phyloP scores from a whole-genome alignment of 2,888 invertebrate species.

The Aphidius colemani region DNA sequence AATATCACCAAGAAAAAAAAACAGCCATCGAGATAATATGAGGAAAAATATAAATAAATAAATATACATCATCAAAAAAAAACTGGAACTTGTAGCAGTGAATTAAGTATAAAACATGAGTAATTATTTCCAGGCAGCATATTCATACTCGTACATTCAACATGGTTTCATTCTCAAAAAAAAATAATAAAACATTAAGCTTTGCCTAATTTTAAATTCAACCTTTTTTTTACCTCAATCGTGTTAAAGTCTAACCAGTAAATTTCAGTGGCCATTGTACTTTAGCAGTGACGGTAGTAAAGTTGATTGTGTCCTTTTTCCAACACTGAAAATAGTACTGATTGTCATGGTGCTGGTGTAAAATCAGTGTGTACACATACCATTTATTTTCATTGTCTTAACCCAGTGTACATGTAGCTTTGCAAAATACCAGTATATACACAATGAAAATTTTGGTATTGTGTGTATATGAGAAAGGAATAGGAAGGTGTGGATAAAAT shows the following conservation, averaged over 20 bases:
- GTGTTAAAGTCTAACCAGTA: constrained; percentile 17
- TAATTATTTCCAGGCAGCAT: no score
- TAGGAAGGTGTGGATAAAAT: constrained; percentile 9
- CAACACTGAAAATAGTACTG: constrained; percentile 9
- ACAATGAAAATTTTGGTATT: constrained; percentile 36
- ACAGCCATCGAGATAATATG: background rate
- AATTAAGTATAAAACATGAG: no score
- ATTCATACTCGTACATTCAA: background rate
- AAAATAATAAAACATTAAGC: background rate
- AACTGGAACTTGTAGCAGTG: no score
- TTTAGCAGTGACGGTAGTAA: constrained; percentile 26
- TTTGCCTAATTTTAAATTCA: no score
- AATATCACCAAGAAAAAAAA: background rate
- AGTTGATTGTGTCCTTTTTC: constrained; percentile 13
- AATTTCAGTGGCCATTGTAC: constrained; percentile 30
- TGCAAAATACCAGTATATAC: constrained; percentile 27
- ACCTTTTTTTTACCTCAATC: background rate
- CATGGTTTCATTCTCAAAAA: background rate
- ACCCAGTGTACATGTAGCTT: constrained; percentile 4
- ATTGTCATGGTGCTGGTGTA: constrained; percentile 42
- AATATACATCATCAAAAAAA: background rate
- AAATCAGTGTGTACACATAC: constrained; percentile 52
- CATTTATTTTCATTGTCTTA: constrained; percentile 42
- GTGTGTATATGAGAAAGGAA: no score
- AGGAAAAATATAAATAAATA: background rate